phyloP scores from a whole-genome alignment of 2,797 vertebrate genomes.

The Pipistrellus kuhlii region DNA sequence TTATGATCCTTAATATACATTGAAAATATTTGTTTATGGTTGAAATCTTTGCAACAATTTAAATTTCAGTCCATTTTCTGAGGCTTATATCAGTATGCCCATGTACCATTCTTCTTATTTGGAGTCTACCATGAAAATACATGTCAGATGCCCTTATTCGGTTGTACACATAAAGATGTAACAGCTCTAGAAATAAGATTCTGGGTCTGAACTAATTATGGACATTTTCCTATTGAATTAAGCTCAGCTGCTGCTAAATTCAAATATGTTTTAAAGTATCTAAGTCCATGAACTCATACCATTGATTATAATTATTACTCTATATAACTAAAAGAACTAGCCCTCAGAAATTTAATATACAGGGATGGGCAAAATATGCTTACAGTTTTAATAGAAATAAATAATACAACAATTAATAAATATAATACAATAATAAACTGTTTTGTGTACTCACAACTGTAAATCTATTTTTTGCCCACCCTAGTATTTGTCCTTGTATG shows the following conservation, averaged over 20 bases:
- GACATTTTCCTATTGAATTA: conserved; percentile 38
- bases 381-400: neutral
- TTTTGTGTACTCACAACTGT: neutral
- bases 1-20: conserved; percentile 46
- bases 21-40: conserved; percentile 50
- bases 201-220: conserved; percentile 32
- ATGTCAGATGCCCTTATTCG: neutral
- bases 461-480: neutral
- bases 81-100: neutral
- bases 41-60: neutral
- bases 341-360: conserved; percentile 6
- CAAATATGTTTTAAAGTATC: conserved; percentile 13
- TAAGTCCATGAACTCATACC: conserved; percentile 22
- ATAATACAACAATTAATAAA: neutral
- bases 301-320: conserved; percentile 33
- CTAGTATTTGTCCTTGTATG: neutral
- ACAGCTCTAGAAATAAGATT: conserved; percentile 28
- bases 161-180: neutral
- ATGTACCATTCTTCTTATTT: neutral
- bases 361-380: neutral
- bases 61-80: neutral
- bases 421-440: neutral
- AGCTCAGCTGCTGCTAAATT: neutral
- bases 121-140: neutral
- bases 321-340: conserved; percentile 30